Base-by-base conservation (phyloP, 2,888 invertebrate species). In the Dyspetes luteomarginatus region DNA sequence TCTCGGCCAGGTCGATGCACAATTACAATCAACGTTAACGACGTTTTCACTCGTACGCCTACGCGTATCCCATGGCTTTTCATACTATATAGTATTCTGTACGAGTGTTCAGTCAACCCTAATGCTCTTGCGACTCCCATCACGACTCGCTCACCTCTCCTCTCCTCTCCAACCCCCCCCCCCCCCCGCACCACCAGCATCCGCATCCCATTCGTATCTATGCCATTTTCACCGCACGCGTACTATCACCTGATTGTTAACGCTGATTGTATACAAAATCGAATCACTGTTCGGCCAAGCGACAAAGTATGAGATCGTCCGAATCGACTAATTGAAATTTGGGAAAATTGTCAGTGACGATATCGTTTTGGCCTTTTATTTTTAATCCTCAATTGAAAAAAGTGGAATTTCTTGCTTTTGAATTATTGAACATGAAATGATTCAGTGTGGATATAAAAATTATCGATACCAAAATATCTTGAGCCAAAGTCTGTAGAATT, bases 11-110 rank as follows among this genome's bases (percentile, higher is more conserved):
- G 82, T 83, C 88, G 88, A 89, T 74, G 86, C 84, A 83, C 87
- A 88, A 89, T 90, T 90, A 89, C 88, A 90, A 90, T 90, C 89
- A 90, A 81, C 85, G 76, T 86, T 88, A 89, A 90, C 86, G 85
- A 86, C 88, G 84, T 86, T 88, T 86, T 84, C 84, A 83, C 81
- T 81, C 71, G 65, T 73, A 81, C 72, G n/a, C n/a, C n/a, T n/a
- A n/a, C 50, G 68, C 64, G 78, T 71, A 83, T 82, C 78, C 55
- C 45, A 58, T 67, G 74, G 80, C 67, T 68, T 56, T 81, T 68
- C 72, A 60, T 71, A 72, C 68, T 56, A 67, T n/a, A 12, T 26
- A 60, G 65, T 60, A 45, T 58, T 60, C 60, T 67, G 26, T 58
- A 43, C 15, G 45, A 17, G 67, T 62, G 62, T 55, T 72, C 67